Evolutionary conservation across 2,888 invertebrate species (phyloP), one percentile per base, ranked within the genome.

Genomic region (Tetheella fluctuosa): DNA sequence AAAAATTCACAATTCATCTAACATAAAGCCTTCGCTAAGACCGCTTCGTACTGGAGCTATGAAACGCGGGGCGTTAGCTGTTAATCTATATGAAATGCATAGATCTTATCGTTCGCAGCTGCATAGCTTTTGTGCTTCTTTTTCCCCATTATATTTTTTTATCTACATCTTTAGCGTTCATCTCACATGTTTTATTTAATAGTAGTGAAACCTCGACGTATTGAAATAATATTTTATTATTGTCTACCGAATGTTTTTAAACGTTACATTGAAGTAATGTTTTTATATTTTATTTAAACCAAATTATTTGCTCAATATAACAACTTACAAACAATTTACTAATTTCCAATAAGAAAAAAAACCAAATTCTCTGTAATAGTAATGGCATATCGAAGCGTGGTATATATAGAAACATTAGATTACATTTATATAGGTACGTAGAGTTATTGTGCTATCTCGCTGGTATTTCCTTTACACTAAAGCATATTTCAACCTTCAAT

Each of bases 381-480:
- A n/a, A n/a, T n/a, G n/a, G n/a, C n/a, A n/a, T n/a, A n/a, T n/a
- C n/a, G 8, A 34, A 34, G 13, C 13, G 13, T 13, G 13, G 34
- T 34, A 34, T 5, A n/a, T n/a, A 39, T 10, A 39, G 0, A 10
- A n/a, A 39, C 15, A 30, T 15, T 37, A 37, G 2, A 15, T n/a
- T 15, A 37, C 37, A 39, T n/a, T n/a, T 2, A 39, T 39, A 39
- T 7, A n/a, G 6, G 7, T n/a, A n/a, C 4, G 10, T 15, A 37
- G 5, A 3, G 39, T 52, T 42, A 58, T 61, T 30, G 58, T 59
- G 34, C 48, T 6, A 17, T 25, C 25, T 25, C 34, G 13, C 34
- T 13, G 34, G 13, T 34, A 13, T 65, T 37, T n/a, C 6, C 39
- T 39, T 12, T 56, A 39, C 60, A 59, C 59, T 65, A 60, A 62